Evolutionary conservation across 2,113 vertebrate genomes (phyloP), one percentile per base, ranked within the genome.

Genomic region (Clarias magur): DNA sequence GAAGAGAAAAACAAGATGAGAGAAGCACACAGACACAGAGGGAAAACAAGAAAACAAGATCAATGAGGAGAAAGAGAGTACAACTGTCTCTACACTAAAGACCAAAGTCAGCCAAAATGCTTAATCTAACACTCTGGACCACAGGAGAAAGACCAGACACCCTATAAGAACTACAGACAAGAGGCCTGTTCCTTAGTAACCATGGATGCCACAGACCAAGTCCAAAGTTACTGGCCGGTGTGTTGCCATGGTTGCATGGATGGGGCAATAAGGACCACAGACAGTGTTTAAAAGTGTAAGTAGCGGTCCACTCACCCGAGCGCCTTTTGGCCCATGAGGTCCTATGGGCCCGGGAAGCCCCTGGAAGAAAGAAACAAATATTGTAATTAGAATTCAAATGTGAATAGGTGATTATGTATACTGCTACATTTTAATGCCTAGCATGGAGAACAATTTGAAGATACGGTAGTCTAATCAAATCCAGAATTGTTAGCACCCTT

Each of bases 341-440:
- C 98, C 98, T 97, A 99, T 90, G 19, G 97, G 97, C 90, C 98
- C 98, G 89, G 98, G 98, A 94, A 99, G 96, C 86, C 98, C 98
- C 98, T 99, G 92, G 87, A 85, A 89, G 34, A 53, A 67, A 68
- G 92, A 93, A 57, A 73, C 42, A 75, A 53, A 72, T 2, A 68
- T 70, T 19, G 25, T 25, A 4, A 72, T 79, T 70, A 59, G 5
- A 48, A 80, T 42, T 16, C 23, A 30, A 38, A 78, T 13, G 23
- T 15, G 1, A 76, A 42, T 53, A 13, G 48, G 53, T 73, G 0
- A 38, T 72, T 72, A 53, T 13, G 48, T 25, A 25, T 30, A 16
- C 23, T 16, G 48, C 7, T n/a, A 54, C 48, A 54, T n/a, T 54
- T 16, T 54, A 27, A 54, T n/a, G 25, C 38, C 17, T 73, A 9